Evolutionary conservation across 1,140 invertebrate species (phyloP), one percentile per base, ranked within the genome.

Genomic region (fruit fly (Drosophila melanogaster)): DNA sequence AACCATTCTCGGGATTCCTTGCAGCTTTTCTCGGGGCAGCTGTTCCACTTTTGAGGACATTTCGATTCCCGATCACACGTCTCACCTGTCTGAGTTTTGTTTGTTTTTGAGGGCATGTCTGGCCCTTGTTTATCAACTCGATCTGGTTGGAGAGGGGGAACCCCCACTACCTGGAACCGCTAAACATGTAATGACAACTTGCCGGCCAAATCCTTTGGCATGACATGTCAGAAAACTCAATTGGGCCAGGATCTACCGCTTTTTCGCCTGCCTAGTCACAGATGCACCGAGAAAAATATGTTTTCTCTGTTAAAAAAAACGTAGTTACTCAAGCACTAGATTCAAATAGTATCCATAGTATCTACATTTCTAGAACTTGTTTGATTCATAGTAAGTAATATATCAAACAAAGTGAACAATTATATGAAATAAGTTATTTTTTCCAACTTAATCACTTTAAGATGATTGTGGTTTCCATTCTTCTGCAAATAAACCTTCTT

Each of bases 181-280:
- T 87, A 89, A 87, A 84, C 57, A 70, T 71, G 79, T 83, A 84
- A 84, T 89, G 84, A 84, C 85, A 79, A 77, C 66, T 89, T 66
- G 54, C 56, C 5, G 50, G 61, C 35, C 64, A 70, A 85, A 85
- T 86, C 81, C 81, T 87, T 77, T 67, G 58, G 60, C 78, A 89
- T 87, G 83, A 89, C 84, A 35, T 66, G 71, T 77, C 81, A 81
- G 51, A 78, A 79, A 56, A 64, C 38, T 47, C 53, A 55, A 78
- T 62, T 62, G 56, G 79, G 77, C 59, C 64, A 73, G 81, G 81
- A 79, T 84, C 83, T 81, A 24, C 81, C 17, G 65, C 41, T 64
- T 54, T 40, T 4, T 10, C 11, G 35, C 64, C 81, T 51, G 83
- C 83, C 77, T 87, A 83, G 83, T 87, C 84, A 89, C 60, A 61